A percentile compares a stretch with the other conserved stretches of the same genome.
Evolutionary conservation across 2,797 vertebrate genomes (phyloP).

Genomic region (Sebastes taczanowskii): DNA sequence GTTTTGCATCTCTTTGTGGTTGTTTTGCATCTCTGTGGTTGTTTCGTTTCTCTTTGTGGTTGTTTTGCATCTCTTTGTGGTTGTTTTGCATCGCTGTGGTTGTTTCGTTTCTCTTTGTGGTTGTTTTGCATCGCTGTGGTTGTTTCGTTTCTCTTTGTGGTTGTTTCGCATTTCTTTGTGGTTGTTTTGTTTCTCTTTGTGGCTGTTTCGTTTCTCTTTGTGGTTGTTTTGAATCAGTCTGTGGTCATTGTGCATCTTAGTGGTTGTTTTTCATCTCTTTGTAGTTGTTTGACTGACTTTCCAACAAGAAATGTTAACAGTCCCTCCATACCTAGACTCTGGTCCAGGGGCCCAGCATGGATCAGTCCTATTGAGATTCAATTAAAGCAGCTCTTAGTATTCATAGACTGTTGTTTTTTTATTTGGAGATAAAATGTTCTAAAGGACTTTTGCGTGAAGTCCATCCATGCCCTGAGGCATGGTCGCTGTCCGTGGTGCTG

Average conservation of each 20-base stretch:
- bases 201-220: not conserved
- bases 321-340: not conserved
- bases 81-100: not conserved
- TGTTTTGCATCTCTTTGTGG: not conserved
- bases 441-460: not conserved
- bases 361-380: not conserved
- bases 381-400: slow-evolving; percentile 11
- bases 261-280: not conserved
- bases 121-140: no score
- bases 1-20: not conserved
- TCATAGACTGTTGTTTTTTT: slow-evolving; percentile 4
- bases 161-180: not conserved
- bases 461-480: slow-evolving; percentile 8
- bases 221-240: not conserved
- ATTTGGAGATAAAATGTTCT: slow-evolving; percentile 4
- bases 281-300: not conserved
- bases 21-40: not conserved
- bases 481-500: slow-evolving; percentile 71
- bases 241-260: not conserved
- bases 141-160: no score
- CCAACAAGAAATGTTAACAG: not conserved
- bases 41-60: no score
- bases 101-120: no score
- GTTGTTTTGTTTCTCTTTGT: not conserved
- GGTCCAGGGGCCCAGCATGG: not conserved